Evolutionary conservation across 2,113 vertebrate genomes (phyloP).

Genomic region (Bungarus multicinctus): DNA sequence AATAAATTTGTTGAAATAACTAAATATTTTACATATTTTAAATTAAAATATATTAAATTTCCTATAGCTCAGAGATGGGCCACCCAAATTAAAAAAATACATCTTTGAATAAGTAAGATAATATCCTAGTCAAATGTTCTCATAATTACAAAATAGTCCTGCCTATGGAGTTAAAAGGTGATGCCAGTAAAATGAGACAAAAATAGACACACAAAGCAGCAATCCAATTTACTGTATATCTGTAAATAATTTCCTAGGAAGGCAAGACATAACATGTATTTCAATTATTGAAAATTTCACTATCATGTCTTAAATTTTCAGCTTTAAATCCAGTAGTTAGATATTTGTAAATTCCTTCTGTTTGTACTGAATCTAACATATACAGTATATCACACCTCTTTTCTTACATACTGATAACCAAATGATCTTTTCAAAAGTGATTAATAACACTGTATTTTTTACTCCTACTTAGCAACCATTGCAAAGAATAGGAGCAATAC

Average conservation of each 20-base stretch:
- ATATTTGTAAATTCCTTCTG: neutral
- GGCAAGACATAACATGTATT: neutral
- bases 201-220: neutral
- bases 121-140: neutral
- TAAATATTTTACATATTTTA: neutral
- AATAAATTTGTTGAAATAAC: neutral
- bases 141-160: neutral
- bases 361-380: slow-evolving; percentile 13
- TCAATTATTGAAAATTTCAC: neutral
- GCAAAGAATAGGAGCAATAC: neutral
- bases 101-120: neutral
- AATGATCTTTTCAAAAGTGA: neutral
- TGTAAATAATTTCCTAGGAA: neutral
- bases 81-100: neutral
- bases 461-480: neutral
- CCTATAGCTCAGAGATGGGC: neutral
- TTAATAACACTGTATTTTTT: neutral
- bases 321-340: neutral
- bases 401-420: slow-evolving; percentile 32
- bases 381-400: slow-evolving; percentile 34
- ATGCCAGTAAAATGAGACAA: neutral
- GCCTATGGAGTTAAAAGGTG: neutral
- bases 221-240: neutral
- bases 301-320: accelerated
- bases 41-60: neutral